These are phyloP conservation scores for Myxocyprinus asiaticus DNA, from an alignment of 2,113 vertebrate species.

Conservation along the genomic window DNA sequence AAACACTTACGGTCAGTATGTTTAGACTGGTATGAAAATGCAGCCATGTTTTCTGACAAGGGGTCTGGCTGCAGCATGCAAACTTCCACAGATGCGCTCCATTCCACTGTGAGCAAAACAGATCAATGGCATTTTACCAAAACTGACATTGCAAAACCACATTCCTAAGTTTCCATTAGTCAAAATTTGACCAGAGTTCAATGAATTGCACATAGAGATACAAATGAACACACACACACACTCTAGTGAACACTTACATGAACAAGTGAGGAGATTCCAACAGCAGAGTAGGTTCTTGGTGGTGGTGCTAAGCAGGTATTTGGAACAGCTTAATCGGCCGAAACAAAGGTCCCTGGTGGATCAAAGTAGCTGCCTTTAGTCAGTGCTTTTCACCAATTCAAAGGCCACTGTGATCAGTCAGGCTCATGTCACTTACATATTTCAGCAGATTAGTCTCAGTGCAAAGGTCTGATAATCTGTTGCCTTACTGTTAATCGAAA, in stretches of 20 bases:
- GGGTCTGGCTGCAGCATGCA: constrained; percentile 82
- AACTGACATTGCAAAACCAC: background rate
- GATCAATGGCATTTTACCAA: background rate
- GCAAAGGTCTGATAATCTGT: constrained; percentile 36
- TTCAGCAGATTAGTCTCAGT: constrained; percentile 61
- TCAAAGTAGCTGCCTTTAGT: constrained; percentile 40
- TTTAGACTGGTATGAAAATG: constrained; percentile 74
- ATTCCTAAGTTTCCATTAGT: no score
- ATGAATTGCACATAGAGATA: background rate
- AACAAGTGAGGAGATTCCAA: constrained; percentile 96
- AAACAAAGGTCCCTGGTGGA: constrained; percentile 88
- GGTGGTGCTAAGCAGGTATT: constrained; percentile 88
- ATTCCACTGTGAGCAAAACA: constrained; percentile 82
- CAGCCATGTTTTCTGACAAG: constrained; percentile 86
- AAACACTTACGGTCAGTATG: constrained; percentile 84
- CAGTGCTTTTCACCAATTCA: background rate
- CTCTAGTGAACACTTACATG: constrained; percentile 73
- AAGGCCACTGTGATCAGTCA: constrained; percentile 13
- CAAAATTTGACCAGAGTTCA: no score
- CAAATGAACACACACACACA: constrained; percentile 13
- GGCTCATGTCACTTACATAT: constrained; percentile 46
- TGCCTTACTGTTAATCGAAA: constrained; percentile 18
- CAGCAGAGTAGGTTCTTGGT: constrained; percentile 83
- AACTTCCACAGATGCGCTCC: constrained; percentile 83
- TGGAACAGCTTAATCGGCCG: constrained; percentile 87